Conservation (phyloP, 2,888 invertebrate genomes). For the Drosophila barbarae region DNA sequence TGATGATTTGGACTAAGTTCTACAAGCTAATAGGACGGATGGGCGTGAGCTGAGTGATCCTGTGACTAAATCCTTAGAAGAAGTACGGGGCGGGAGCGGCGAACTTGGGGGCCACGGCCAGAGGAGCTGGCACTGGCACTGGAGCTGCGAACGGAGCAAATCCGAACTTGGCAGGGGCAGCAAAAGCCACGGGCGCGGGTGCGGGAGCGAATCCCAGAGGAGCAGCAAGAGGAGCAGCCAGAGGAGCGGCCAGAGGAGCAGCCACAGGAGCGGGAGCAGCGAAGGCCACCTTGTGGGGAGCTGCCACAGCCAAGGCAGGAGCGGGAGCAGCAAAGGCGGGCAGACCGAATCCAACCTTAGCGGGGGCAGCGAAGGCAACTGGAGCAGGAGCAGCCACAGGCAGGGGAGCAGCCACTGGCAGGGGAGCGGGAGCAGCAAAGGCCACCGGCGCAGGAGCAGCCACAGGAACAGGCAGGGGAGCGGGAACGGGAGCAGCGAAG, state of each 20-base stretch:
- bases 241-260: slow-evolving; percentile 34
- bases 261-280: slow-evolving; percentile 46
- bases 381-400: slow-evolving; percentile 55
- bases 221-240: slow-evolving; percentile 36
- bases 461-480: slow-evolving; percentile 43
- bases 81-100: slow-evolving; percentile 60
- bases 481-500: slow-evolving; percentile 45
- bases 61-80: slow-evolving; percentile 41
- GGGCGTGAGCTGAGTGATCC: slow-evolving; percentile 8
- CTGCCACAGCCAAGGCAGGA: slow-evolving; percentile 54
- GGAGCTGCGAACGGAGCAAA: slow-evolving; percentile 46
- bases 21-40: slow-evolving; percentile 41
- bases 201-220: slow-evolving; percentile 48
- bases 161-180: slow-evolving; percentile 51
- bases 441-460: slow-evolving; percentile 44
- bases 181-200: slow-evolving; percentile 43
- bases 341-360: slow-evolving; percentile 48
- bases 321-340: slow-evolving; percentile 47
- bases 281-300: slow-evolving; percentile 55
- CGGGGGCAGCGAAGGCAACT: slow-evolving; percentile 58
- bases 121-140: slow-evolving; percentile 49
- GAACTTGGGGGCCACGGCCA: slow-evolving; percentile 50
- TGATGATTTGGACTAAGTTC: slow-evolving; percentile 41
- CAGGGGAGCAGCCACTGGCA: slow-evolving; percentile 46
- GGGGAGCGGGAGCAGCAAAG: slow-evolving; percentile 46